Percentiles rank a stretch among this genome's conserved stretches.
Evolutionary conservation across 1,140 invertebrate genomes (phyloP).

Genomic region (Catajapyx aquilonaris): DNA sequence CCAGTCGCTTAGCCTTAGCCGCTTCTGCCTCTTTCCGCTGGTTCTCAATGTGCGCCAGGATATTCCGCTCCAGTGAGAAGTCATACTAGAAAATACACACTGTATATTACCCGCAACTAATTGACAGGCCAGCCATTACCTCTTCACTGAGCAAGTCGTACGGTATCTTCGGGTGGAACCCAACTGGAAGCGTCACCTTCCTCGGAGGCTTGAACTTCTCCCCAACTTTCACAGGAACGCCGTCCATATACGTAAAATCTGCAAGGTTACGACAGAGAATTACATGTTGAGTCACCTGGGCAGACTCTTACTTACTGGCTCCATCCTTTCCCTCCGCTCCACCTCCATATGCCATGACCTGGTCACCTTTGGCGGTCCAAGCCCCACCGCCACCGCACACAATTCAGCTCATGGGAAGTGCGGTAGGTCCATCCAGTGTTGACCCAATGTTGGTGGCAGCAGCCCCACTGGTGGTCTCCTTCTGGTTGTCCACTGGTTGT

Average conservation of each 20-base stretch:
- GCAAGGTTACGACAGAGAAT: neutral
- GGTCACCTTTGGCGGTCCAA: no score
- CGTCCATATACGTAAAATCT: slow-evolving; percentile 43
- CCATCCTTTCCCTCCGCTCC: neutral
- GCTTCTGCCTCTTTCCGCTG: slow-evolving; percentile 36
- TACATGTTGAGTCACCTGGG: neutral
- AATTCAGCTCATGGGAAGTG: no score
- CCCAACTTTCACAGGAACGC: slow-evolving; percentile 64
- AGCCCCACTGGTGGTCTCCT: no score
- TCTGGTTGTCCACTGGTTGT: no score
- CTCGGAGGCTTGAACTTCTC: slow-evolving; percentile 60
- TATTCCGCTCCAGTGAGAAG: slow-evolving; percentile 43
- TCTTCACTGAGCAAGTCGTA: slow-evolving; percentile 13
- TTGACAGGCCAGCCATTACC: slow-evolving; percentile 1
- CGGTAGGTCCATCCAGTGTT: no score
- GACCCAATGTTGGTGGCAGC: no score
- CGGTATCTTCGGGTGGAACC: slow-evolving; percentile 33
- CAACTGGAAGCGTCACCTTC: slow-evolving; percentile 41
- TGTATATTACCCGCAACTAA: no score
- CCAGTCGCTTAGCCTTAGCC: neutral
- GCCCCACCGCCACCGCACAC: no score
- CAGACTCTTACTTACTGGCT: neutral
- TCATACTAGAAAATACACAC: slow-evolving; percentile 33
- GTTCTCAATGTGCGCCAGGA: slow-evolving; percentile 42
- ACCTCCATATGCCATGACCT: no score